These are phyloP conservation scores for Pseudococcus longispinus DNA, from an alignment of 2,888 invertebrate species.

Conservation along the genomic window DNA sequence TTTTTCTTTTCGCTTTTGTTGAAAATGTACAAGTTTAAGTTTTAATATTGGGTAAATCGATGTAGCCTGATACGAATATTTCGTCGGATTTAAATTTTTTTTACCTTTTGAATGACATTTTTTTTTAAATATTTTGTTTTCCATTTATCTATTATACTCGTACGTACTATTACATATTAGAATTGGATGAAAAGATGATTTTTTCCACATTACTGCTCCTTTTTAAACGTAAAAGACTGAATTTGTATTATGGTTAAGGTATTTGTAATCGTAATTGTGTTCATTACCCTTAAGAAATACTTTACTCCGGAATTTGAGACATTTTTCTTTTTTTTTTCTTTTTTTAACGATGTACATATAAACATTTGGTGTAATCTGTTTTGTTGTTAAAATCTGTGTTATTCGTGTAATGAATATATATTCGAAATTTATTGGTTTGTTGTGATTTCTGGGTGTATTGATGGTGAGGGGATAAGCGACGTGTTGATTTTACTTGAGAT, in stretches of 20 bases:
- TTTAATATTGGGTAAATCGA: not conserved
- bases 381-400: slow-evolving; percentile 36
- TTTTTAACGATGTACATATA: slow-evolving; percentile 1
- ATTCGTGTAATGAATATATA: slow-evolving; percentile 23
- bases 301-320: not conserved
- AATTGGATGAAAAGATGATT: not conserved
- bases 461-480: too few relatives aligned
- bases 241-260: slow-evolving; percentile 27
- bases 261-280: slow-evolving; percentile 22
- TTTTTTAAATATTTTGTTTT: not conserved
- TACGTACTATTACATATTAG: not conserved
- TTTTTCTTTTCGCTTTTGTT: slow-evolving; percentile 36
- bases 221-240: slow-evolving; percentile 28
- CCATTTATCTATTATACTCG: too few relatives aligned
- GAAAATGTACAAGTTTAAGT: not conserved
- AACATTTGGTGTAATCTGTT: slow-evolving; percentile 22
- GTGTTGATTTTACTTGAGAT: too few relatives aligned
- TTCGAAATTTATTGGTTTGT: not conserved
- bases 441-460: not conserved
- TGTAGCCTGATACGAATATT: not conserved
- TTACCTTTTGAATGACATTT: not conserved
- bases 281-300: slow-evolving; percentile 37
- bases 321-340: not conserved
- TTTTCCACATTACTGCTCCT: slow-evolving; percentile 2
- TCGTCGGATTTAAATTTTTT: not conserved